phyloP scores from a whole-genome alignment of 2,797 vertebrate species.

The Sciaenops ocellatus region DNA sequence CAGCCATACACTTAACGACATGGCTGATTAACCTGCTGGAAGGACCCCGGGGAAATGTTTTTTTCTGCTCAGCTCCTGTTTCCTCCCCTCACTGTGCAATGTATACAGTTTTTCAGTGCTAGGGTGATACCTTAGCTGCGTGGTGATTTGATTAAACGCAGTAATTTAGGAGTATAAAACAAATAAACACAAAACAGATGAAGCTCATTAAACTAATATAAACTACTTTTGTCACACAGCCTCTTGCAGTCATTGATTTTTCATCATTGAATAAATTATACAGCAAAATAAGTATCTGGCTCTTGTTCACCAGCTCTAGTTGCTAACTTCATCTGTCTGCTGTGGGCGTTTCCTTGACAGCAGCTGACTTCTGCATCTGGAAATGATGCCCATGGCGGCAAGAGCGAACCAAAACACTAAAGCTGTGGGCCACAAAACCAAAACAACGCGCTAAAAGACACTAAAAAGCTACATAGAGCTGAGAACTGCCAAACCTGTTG shows the following conservation, averaged over 20 bases:
- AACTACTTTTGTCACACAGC: neutral
- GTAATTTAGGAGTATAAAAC: neutral
- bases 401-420: neutral
- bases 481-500: neutral
- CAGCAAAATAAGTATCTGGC: too few relatives aligned
- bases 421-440: neutral
- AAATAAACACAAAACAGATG: neutral
- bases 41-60: neutral
- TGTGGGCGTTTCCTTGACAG: neutral
- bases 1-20: slow-evolving; percentile 11
- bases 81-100: neutral
- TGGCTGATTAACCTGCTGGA: slow-evolving; percentile 7
- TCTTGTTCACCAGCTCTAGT: neutral
- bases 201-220: neutral
- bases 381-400: neutral
- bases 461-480: neutral
- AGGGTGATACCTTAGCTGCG: neutral
- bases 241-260: neutral
- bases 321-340: neutral
- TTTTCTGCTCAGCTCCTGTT: neutral
- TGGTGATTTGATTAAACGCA: neutral
- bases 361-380: neutral
- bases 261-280: too few relatives aligned
- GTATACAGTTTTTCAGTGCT: neutral
- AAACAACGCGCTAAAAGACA: neutral